Evolutionary conservation across 1,140 invertebrate species (phyloP), one percentile per base, ranked within the genome.

Genomic region (Glossosoma conforme): DNA sequence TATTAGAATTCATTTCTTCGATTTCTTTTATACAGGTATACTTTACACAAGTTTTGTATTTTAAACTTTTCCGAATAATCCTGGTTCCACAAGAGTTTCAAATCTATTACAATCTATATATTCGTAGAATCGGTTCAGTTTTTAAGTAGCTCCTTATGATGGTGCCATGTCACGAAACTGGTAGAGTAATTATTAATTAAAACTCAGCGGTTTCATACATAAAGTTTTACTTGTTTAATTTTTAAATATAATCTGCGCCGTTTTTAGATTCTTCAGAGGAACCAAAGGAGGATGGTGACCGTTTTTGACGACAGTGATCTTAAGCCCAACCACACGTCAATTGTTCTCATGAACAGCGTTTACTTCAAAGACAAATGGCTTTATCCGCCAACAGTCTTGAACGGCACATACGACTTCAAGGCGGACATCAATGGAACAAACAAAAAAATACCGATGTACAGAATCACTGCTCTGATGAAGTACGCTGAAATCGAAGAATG

Each of bases 301-400:
- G 44, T 58, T 22, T 55, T 58, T 28, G 52, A 54, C 18, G 48
- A 52, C 0, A 10, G 15, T 33, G 52, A 58, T 44, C 47, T 58
- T 10, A 19, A 35, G 10, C 28, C 21, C 1, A 44, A 33, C 2
- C 52, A 66, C 11, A 80, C 77, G 53, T 74, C 63, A 44, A 38
- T 89, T 15, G 75, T 91, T 6, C 64, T 92, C 2, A 66, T 89
- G 1, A 92, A 88, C 66, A 89, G 87, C 1, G 71, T 93, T 41
- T 91, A 93, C 64, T 85, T 93, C 62, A 91, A 91, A 61, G 85
- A 58, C 30, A 65, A 62, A 3, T 75, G 72, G 71, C 64, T 68
- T 0, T 59, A 66, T 24, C 58, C 69, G 19, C 70, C 71, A 37
- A 73, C 69, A 0, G 61, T 74, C 5, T 63, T 74, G 13, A 75